Conservation (phyloP, 2,888 invertebrate genomes). For the Ophion slaviceki region DNA sequence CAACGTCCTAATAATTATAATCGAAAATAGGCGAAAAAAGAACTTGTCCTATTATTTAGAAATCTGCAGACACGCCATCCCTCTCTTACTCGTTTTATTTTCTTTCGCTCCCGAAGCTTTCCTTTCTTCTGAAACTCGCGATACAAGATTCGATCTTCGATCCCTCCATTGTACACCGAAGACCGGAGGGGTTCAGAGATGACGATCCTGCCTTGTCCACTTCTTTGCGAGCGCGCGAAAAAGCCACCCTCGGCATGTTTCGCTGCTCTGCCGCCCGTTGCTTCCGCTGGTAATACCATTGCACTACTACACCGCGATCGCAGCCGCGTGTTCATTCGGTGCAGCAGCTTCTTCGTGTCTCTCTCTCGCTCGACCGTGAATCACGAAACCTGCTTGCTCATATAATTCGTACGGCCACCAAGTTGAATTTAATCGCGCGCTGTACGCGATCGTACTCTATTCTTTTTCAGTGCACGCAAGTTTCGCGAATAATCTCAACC, state of each 20-base stretch:
- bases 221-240: slow-evolving; percentile 53
- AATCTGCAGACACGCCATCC: not conserved
- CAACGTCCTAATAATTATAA: too few relatives aligned
- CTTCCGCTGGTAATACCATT: not conserved
- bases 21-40: not conserved
- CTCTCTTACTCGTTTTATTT: not conserved
- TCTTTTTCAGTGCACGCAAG: not conserved
- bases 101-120: slow-evolving; percentile 6
- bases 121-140: slow-evolving; percentile 25
- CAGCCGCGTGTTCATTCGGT: slow-evolving; percentile 18
- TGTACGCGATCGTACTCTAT: slow-evolving; percentile 65
- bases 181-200: slow-evolving; percentile 11
- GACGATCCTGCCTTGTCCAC: slow-evolving; percentile 45
- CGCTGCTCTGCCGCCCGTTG: slow-evolving; percentile 9
- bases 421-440: slow-evolving; percentile 74
- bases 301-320: slow-evolving; percentile 16
- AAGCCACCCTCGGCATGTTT: slow-evolving; percentile 38
- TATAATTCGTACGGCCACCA: slow-evolving; percentile 68
- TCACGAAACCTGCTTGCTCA: slow-evolving; percentile 43
- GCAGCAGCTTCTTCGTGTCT: not conserved
- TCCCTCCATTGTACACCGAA: slow-evolving; percentile 30
- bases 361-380: not conserved
- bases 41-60: not conserved
- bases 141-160: slow-evolving; percentile 27
- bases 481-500: not conserved